Percentiles rank a stretch among this genome's conserved stretches.
Conservation (phyloP, 2,797 vertebrate genomes). For the Buceros bicornis region DNA sequence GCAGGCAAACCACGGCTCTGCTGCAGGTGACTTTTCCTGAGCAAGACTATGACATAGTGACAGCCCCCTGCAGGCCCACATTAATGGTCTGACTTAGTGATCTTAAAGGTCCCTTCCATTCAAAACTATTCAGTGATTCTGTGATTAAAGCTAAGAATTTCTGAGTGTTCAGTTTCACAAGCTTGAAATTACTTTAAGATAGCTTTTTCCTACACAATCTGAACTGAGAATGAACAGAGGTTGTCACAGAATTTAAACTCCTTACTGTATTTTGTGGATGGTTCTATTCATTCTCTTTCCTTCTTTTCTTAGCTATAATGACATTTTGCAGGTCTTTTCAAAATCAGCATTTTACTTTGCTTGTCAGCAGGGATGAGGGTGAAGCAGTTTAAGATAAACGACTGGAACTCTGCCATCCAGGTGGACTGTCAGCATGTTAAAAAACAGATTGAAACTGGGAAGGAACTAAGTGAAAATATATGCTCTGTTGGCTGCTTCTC, state of each 20-base stretch:
- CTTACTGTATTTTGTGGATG: background rate
- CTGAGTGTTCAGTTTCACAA: background rate
- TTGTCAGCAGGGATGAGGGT: slow-evolving; percentile 19
- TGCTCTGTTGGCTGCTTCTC: slow-evolving; percentile 24
- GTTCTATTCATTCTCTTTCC: background rate
- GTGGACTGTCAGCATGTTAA: slow-evolving; percentile 29
- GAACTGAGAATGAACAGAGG: background rate
- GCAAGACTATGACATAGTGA: background rate
- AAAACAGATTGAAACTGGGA: background rate
- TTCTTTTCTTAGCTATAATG: background rate
- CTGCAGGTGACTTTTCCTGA: background rate
- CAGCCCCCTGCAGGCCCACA: background rate
- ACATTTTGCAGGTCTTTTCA: slow-evolving; percentile 57
- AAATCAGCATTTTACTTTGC: slow-evolving; percentile 63
- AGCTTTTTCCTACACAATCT: background rate
- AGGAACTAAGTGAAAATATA: slow-evolving; percentile 36
- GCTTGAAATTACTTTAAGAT: background rate
- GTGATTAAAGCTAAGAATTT: background rate
- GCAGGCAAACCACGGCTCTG: background rate
- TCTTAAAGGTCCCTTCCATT: too few relatives aligned
- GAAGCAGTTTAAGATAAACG: background rate
- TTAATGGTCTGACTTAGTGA: background rate
- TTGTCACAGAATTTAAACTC: background rate
- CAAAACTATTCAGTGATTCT: too few relatives aligned
- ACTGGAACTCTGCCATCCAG: slow-evolving; percentile 22